Conservation (phyloP, 1,140 invertebrate species). For the Formica exsecta region DNA sequence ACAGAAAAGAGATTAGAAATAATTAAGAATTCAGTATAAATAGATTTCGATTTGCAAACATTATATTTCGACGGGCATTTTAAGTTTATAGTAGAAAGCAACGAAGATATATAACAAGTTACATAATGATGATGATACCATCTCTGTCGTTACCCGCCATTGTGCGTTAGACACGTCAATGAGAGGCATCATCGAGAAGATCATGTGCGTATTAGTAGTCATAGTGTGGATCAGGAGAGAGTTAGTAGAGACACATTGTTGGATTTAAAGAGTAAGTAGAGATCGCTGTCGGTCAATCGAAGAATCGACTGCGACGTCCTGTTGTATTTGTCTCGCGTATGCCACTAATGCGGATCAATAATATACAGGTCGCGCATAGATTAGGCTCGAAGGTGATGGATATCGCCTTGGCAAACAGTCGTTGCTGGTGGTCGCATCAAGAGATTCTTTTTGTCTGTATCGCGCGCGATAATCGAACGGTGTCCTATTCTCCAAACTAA, state of each 20-base stretch:
- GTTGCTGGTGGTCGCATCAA: neutral
- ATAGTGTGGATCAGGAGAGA: conserved; percentile 48
- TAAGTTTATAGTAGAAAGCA: conserved; percentile 19
- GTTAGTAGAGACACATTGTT: conserved; percentile 49
- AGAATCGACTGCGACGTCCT: conserved; percentile 16
- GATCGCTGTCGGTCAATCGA: conserved; percentile 38
- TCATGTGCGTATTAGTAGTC: conserved; percentile 36
- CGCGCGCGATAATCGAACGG: neutral
- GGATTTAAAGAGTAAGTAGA: conserved; percentile 26
- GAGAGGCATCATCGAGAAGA: conserved; percentile 51
- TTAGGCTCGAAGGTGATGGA: neutral
- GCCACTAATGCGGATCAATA: neutral
- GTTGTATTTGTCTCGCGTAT: conserved; percentile 13
- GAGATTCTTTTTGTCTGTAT: neutral
- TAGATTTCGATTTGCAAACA: neutral
- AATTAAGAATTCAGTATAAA: neutral
- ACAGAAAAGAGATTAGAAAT: neutral
- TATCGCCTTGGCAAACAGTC: neutral
- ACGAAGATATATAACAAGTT: conserved; percentile 14
- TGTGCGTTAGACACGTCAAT: conserved; percentile 52
- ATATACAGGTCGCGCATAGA: conserved; percentile 14
- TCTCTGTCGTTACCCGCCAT: conserved; percentile 35
- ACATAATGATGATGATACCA: conserved; percentile 14
- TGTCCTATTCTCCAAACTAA: neutral
- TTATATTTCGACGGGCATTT: conserved; percentile 24